Evolutionary conservation across 1,140 invertebrate species (phyloP), one percentile per base, ranked within the genome.

Genomic region (Formica selysi): DNA sequence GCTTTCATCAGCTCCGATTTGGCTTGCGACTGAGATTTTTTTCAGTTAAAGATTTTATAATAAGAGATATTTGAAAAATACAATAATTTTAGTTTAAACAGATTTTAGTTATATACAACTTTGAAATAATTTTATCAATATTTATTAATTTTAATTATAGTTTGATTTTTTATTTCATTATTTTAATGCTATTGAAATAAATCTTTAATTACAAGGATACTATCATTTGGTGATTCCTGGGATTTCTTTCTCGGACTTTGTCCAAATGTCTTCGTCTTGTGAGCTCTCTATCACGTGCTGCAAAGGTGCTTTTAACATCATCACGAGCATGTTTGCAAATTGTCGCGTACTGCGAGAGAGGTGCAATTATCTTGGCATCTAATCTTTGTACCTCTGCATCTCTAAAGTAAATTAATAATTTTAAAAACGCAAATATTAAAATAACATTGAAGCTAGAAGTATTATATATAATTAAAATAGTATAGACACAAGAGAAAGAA

Each of bases 1-100:
- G 97, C 97, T 92, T 97, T 97, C 59, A 97, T 95, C 8, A 97
- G 91, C 86, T 97, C 97, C 0, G 97, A 96, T 94, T 98, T 97
- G 0, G 97, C 97, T 90, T 97, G 96, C 16, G 96, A 96, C 97
- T 97, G 44, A 41, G 59, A 85, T 88, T 76, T 19, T 71, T 64
- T 83, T 90, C 1, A 22, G 13, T 36, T 88, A 91, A 91, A 80
- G 68, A 85, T 70, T 51, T 44, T 41, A 59, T 85, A 71, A 88
- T 1, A 32, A 11, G 10, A 70, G 1, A 44, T 67, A 41, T 13
- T 76, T 59, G 10, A 76, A 1, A 48, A 62, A 61, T 3, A 32
- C 5, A 11, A 76, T 0, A 79, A 51, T 29, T 29, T 29, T 29
- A 29, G 26, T 29, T 29, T 29, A 29, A 29, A 29, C 26, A 29